phyloP scores from a whole-genome alignment of 2,888 invertebrate species.

The Folsomia manolachei region DNA sequence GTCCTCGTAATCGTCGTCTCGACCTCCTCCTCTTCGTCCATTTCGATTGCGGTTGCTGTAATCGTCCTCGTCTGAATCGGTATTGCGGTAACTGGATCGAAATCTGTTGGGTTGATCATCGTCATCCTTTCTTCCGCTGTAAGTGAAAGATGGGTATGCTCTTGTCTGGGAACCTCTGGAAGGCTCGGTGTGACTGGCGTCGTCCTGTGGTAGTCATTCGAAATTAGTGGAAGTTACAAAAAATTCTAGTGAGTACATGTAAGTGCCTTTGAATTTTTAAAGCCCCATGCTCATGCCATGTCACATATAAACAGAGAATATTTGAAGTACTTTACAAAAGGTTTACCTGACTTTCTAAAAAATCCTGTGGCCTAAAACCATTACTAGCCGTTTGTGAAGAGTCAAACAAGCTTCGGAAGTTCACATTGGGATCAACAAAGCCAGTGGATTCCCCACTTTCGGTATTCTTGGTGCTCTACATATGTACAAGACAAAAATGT shows the following conservation, averaged over 20 bases:
- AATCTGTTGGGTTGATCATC: constrained; percentile 36
- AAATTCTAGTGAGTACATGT: too few species aligned
- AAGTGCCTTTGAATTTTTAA: too few species aligned
- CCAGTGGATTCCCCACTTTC: constrained; percentile 46
- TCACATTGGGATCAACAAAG: constrained; percentile 51
- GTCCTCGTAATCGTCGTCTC: constrained; percentile 15
- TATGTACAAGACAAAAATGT: too few species aligned
- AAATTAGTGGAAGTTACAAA: neutral
- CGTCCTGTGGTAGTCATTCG: neutral
- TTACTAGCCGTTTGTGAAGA: constrained; percentile 46
- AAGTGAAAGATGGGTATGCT: constrained; percentile 47
- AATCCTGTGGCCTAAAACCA: constrained; percentile 54
- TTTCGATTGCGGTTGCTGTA: constrained; percentile 25
- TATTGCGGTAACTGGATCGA: constrained; percentile 47
- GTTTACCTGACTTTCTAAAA: constrained; percentile 49
- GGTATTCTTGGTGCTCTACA: constrained; percentile 23
- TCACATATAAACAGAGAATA: too few species aligned
- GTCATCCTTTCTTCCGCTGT: constrained; percentile 43
- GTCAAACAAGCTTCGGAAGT: constrained; percentile 51
- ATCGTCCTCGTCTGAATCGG: constrained; percentile 44
- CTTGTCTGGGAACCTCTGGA: constrained; percentile 48
- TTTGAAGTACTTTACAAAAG: too few species aligned
- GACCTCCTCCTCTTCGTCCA: too few species aligned
- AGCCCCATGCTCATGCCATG: too few species aligned
- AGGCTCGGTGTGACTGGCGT: constrained; percentile 29